A percentile compares a stretch with the other conserved stretches of the same genome.
These are phyloP conservation scores for Brachynemurus nebulosus DNA, from an alignment of 2,888 invertebrate species.

Conservation along the genomic window DNA sequence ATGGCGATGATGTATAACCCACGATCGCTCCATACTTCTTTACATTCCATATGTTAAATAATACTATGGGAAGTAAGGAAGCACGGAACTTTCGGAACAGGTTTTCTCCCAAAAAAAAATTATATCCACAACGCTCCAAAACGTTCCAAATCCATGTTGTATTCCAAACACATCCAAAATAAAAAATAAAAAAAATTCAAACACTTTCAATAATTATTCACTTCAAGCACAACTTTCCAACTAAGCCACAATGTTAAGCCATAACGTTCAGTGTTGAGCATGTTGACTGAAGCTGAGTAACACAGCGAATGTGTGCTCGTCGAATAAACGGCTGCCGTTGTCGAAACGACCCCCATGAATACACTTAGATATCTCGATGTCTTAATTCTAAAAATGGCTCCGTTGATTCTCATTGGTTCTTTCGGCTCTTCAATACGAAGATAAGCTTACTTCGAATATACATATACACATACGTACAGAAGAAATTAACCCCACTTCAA, in stretches of 20 bases:
- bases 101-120: conserved; percentile 24
- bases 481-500: conserved; percentile 26
- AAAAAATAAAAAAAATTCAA: not conserved
- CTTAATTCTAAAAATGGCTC: conserved; percentile 34
- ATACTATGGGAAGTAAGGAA: conserved; percentile 93
- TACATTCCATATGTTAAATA: conserved; percentile 85
- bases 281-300: conserved; percentile 3
- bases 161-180: not conserved
- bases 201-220: too few species aligned
- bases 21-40: conserved; percentile 82
- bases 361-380: conserved; percentile 7
- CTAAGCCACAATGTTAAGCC: too few species aligned
- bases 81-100: conserved; percentile 75
- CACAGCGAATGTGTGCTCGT: conserved; percentile 3
- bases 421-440: conserved; percentile 20
- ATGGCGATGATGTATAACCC: conserved; percentile 18
- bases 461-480: conserved; percentile 9
- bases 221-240: too few species aligned
- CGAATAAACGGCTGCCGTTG: conserved; percentile 5
- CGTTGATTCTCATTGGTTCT: conserved; percentile 29
- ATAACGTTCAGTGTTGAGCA: too few species aligned
- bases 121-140: not conserved
- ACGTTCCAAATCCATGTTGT: not conserved
- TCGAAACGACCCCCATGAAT: conserved; percentile 6
- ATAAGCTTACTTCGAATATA: conserved; percentile 19